Evolutionary conservation across 2,888 invertebrate species (phyloP).

Genomic region (Aelia acuminata): DNA sequence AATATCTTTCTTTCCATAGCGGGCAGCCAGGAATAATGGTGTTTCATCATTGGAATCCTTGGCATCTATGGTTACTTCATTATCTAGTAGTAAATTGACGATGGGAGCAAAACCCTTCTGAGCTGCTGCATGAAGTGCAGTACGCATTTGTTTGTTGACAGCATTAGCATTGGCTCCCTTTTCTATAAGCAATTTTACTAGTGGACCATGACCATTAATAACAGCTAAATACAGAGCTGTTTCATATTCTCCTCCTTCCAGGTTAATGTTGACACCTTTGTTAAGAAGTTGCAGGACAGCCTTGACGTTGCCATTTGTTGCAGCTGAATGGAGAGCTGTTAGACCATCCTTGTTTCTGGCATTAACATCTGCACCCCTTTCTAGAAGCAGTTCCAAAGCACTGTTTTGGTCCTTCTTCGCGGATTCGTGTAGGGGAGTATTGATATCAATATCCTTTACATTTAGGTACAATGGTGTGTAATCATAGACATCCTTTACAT

Average conservation of each 20-base stretch:
- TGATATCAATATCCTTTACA: not conserved
- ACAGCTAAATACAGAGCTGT: not conserved
- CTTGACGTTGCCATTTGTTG: slow-evolving; percentile 63
- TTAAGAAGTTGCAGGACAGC: slow-evolving; percentile 63
- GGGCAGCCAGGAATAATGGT: not conserved
- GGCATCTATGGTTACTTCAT: not conserved
- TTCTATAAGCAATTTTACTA: slow-evolving; percentile 2
- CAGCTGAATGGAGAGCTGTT: slow-evolving; percentile 61
- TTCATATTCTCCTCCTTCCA: not conserved
- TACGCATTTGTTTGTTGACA: not conserved
- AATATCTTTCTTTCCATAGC: not conserved
- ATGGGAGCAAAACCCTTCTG: not conserved
- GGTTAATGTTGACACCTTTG: slow-evolving; percentile 58
- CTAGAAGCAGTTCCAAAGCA: slow-evolving; percentile 48
- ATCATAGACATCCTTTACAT: slow-evolving; percentile 40
- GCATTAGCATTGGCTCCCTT: slow-evolving; percentile 1
- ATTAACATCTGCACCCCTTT: slow-evolving; percentile 51
- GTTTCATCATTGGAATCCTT: slow-evolving; percentile 17
- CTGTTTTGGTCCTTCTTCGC: slow-evolving; percentile 29
- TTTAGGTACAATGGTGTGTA: slow-evolving; percentile 53
- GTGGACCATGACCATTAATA: not conserved
- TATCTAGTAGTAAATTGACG: slow-evolving; percentile 21
- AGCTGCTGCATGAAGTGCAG: slow-evolving; percentile 28
- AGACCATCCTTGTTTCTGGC: slow-evolving; percentile 31
- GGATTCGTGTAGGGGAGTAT: slow-evolving; percentile 55